Base-by-base conservation (phyloP, 2,113 vertebrate species). In the Plecturocebus donacophilus region DNA sequence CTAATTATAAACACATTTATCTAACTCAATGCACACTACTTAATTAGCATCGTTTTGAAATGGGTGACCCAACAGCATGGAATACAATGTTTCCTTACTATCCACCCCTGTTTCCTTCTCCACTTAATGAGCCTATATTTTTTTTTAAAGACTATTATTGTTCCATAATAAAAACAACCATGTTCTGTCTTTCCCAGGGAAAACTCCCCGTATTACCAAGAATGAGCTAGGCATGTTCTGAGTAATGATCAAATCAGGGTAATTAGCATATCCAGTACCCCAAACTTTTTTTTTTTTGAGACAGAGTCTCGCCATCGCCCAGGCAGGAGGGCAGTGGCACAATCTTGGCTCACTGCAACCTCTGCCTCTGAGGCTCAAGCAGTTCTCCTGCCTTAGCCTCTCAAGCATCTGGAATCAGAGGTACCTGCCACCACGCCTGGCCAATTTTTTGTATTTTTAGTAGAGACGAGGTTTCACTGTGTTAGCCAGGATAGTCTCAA, bases 11-110 rank as follows among this genome's bases (percentile, higher is more conserved):
- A 85, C 66, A 52, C 45, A 96, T 73, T 92, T 75, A 52, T 93
- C 38, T 90, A 81, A 90, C 80, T 92, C 87, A 95, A 87, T 35
- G 30, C 58, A 90, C 1, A 64, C 2, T n/a, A 17, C 30, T 94
- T 92, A 90, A 87, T 87, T 91, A 90, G 35, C 16, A 85, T 47
- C 81, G 77, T 75, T 93, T 94, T 92, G 30, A 76, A 95, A 66
- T 82, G 2, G 4, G 40, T 79, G 56, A 66, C 25, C 70, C 3
- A 1, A 73, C 13, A 82, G 76, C 32, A 76, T 5, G 45, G 66
- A 30, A 92, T 14, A 71, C n/a, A 35, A 38, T 14, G 47, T n/a
- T 90, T 87, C 64, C 95, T 80, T 86, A 68, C 73, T 8, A 89
- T 61, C 9, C 35, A 71, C 58, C 8, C 2, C 52, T 35, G 11